These are phyloP conservation scores for Amiota communis DNA, from an alignment of 2,888 invertebrate genomes.

Conservation along the genomic window DNA sequence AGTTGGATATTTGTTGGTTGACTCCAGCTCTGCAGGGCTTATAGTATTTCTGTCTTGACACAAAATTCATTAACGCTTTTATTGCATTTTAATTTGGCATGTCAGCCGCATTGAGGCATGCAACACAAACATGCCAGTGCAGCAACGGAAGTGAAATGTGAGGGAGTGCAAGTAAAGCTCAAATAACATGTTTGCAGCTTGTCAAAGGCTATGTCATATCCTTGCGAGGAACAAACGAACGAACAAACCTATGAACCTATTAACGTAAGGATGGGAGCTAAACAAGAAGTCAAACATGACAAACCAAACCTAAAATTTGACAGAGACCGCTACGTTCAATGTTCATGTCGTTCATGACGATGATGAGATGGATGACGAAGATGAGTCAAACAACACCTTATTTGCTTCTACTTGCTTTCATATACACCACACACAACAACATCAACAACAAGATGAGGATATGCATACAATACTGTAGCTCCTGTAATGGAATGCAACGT, in stretches of 20 bases:
- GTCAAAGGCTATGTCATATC: slow-evolving; percentile 52
- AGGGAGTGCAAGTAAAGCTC: slow-evolving; percentile 20
- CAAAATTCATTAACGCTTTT: slow-evolving; percentile 61
- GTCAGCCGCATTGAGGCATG: slow-evolving; percentile 61
- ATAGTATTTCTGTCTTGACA: slow-evolving; percentile 40
- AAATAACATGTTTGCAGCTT: slow-evolving; percentile 53
- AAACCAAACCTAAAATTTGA: slow-evolving; percentile 19
- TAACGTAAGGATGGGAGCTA: neutral
- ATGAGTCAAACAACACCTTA: slow-evolving; percentile 7
- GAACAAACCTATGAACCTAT: neutral
- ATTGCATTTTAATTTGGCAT: slow-evolving; percentile 65
- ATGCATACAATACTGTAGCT: neutral
- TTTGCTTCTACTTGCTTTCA: neutral
- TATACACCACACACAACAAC: slow-evolving; percentile 38
- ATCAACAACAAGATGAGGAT: slow-evolving; percentile 25
- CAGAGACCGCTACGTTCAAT: slow-evolving; percentile 12
- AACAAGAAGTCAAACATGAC: slow-evolving; percentile 53
- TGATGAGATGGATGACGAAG: slow-evolving; percentile 41
- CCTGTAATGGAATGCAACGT: slow-evolving; percentile 23
- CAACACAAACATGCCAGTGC: slow-evolving; percentile 49
- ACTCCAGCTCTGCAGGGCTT: neutral
- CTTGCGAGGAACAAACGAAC: slow-evolving; percentile 32
- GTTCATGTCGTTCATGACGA: slow-evolving; percentile 49
- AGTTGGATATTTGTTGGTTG: slow-evolving; percentile 10
- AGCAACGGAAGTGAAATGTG: slow-evolving; percentile 48